Percentiles rank a stretch among this genome's conserved stretches.
phyloP scores from a whole-genome alignment of 2,888 invertebrate species.

The Heliconius sara region DNA sequence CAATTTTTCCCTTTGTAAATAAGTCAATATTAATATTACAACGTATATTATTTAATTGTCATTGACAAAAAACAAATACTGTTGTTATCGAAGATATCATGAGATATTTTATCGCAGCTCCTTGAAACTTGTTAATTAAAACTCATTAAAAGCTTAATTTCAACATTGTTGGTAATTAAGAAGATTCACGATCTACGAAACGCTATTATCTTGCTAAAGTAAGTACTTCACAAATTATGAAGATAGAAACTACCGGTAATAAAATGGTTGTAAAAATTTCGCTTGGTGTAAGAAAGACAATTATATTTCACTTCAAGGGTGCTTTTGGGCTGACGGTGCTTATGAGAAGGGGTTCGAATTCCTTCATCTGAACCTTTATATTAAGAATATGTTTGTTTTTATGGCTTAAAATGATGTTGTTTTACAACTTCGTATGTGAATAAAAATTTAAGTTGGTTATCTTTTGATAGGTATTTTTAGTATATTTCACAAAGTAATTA shows the following conservation, averaged over 20 bases:
- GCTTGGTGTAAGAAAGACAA: conserved; percentile 3
- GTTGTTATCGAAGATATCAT: conserved; percentile 26
- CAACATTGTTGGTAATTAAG: conserved; percentile 81
- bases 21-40: background rate
- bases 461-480: background rate
- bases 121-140: conserved; percentile 80
- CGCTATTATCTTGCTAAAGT: conserved; percentile 73
- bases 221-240: conserved; percentile 71
- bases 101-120: conserved; percentile 62
- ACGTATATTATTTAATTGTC: background rate
- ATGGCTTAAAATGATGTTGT: background rate
- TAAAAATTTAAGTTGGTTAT: too few relatives aligned
- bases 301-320: background rate
- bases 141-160: conserved; percentile 81
- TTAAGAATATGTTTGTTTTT: background rate
- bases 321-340: background rate
- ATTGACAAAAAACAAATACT: background rate
- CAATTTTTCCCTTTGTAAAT: too few relatives aligned
- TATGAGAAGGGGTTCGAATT: background rate
- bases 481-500: background rate
- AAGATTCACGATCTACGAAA: conserved; percentile 79
- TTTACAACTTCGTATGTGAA: too few relatives aligned
- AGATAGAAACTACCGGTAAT: conserved; percentile 68
- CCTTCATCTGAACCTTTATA: background rate
- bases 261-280: conserved; percentile 32